phyloP scores from a whole-genome alignment of 92 coral and sea anemone genomes.

The Bergia puertoricense region DNA sequence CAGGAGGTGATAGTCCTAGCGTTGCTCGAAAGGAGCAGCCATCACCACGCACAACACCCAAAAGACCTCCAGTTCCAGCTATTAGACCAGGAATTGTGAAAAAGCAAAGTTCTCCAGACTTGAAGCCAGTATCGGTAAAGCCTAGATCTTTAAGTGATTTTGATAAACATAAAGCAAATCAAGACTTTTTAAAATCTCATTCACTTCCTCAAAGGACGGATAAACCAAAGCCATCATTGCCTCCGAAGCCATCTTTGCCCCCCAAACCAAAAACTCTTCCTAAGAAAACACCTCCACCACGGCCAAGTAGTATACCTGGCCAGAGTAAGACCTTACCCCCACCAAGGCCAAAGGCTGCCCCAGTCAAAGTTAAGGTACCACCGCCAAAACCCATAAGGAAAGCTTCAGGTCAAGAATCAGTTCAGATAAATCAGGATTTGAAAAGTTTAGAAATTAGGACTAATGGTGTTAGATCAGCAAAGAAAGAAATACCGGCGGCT shows the following conservation, averaged over 20 bases:
- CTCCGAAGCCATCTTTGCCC: constrained; percentile 5
- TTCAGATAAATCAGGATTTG: background rate
- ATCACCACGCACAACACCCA: constrained; percentile 2
- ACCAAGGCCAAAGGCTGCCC: background rate
- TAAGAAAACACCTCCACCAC: constrained; percentile 18
- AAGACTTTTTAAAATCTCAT: background rate
- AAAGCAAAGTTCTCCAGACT: background rate
- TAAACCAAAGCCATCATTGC: constrained; percentile 19
- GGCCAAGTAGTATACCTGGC: background rate
- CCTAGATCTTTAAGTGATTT: constrained; percentile 34
- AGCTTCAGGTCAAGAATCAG: background rate
- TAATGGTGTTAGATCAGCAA: background rate
- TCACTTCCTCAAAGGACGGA: constrained; percentile 2
- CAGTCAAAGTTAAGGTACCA: background rate
- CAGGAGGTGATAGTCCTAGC: constrained; percentile 9
- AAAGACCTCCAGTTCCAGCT: constrained; percentile 22
- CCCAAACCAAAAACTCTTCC: constrained; percentile 9
- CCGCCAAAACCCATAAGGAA: constrained; percentile 7
- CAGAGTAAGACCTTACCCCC: constrained; percentile 12
- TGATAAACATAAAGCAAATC: background rate
- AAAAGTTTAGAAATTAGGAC: constrained; percentile 11
- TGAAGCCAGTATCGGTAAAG: background rate
- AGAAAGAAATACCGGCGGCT: background rate
- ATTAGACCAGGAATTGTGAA: background rate
- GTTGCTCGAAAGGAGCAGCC: constrained; percentile 4